phyloP scores from a whole-genome alignment of 2,888 invertebrate genomes.

The Netelia inedita region DNA sequence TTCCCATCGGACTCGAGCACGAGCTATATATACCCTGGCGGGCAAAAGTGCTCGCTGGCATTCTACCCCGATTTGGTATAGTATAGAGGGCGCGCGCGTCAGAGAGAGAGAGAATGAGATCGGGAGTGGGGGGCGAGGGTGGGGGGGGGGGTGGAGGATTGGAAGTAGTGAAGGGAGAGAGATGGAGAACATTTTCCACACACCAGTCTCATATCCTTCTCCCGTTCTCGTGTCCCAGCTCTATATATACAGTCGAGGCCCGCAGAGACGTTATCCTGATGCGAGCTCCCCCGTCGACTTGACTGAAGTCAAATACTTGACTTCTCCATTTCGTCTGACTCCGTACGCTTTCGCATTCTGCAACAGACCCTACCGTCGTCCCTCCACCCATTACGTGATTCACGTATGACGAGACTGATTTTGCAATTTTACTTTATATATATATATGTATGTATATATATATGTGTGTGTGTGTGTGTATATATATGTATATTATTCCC shows the following conservation, averaged over 20 bases:
- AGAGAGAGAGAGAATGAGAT: neutral
- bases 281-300: constrained; percentile 41
- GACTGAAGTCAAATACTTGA: constrained; percentile 55
- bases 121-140: neutral
- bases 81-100: neutral
- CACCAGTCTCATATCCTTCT: constrained; percentile 36
- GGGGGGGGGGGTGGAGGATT: neutral
- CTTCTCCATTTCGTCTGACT: constrained; percentile 52
- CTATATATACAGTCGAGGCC: constrained; percentile 32
- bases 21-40: constrained; percentile 51
- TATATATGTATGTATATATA: too few species aligned
- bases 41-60: constrained; percentile 65
- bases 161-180: neutral
- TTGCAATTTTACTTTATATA: neutral
- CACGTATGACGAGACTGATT: neutral
- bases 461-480: too few species aligned
- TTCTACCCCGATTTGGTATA: constrained; percentile 52
- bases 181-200: neutral
- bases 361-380: constrained; percentile 16
- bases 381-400: constrained; percentile 18
- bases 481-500: neutral
- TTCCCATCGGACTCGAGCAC: constrained; percentile 73
- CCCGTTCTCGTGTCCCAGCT: neutral
- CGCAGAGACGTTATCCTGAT: constrained; percentile 31
- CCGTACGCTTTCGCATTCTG: constrained; percentile 19